phyloP scores from a whole-genome alignment of 2,888 invertebrate genomes.

The Heliothis peltigera region DNA sequence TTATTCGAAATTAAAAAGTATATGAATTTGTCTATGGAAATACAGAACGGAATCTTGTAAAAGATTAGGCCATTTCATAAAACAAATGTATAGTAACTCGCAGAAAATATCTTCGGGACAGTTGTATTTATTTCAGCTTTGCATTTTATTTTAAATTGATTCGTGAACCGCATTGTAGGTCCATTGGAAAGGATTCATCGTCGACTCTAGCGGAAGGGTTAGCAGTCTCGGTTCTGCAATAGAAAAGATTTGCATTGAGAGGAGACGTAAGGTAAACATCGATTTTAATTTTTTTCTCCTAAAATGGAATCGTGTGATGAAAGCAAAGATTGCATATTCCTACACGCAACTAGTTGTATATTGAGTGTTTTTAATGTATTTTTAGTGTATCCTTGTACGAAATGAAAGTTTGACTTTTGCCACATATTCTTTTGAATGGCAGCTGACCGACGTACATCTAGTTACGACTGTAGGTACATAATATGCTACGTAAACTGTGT shows the following conservation, averaged over 20 bases:
- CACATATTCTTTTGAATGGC: slow-evolving; percentile 90
- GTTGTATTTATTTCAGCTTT: slow-evolving; percentile 90
- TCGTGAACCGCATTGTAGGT: slow-evolving; percentile 86
- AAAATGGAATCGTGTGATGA: slow-evolving; percentile 79
- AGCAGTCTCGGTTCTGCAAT: slow-evolving; percentile 88
- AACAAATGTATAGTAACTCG: slow-evolving; percentile 91
- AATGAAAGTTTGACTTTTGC: slow-evolving; percentile 90
- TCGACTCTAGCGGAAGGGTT: slow-evolving; percentile 88
- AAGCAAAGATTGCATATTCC: slow-evolving; percentile 71
- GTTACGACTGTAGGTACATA: slow-evolving; percentile 83
- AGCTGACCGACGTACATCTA: slow-evolving; percentile 88
- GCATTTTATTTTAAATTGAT: slow-evolving; percentile 89
- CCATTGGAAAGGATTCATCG: slow-evolving; percentile 86
- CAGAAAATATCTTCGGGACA: slow-evolving; percentile 90
- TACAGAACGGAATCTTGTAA: slow-evolving; percentile 90
- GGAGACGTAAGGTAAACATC: slow-evolving; percentile 90
- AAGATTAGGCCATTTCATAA: slow-evolving; percentile 91
- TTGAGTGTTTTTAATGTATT: slow-evolving; percentile 87
- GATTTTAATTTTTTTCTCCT: slow-evolving; percentile 87
- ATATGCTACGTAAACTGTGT: slow-evolving; percentile 81
- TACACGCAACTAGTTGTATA: slow-evolving; percentile 70
- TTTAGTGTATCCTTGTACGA: slow-evolving; percentile 89
- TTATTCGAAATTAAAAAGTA: slow-evolving; percentile 85
- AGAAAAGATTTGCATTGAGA: slow-evolving; percentile 89
- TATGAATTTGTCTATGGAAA: slow-evolving; percentile 86